Evolutionary conservation across 2,797 vertebrate genomes (phyloP).

Genomic region (Leptodactylus fallax): DNA sequence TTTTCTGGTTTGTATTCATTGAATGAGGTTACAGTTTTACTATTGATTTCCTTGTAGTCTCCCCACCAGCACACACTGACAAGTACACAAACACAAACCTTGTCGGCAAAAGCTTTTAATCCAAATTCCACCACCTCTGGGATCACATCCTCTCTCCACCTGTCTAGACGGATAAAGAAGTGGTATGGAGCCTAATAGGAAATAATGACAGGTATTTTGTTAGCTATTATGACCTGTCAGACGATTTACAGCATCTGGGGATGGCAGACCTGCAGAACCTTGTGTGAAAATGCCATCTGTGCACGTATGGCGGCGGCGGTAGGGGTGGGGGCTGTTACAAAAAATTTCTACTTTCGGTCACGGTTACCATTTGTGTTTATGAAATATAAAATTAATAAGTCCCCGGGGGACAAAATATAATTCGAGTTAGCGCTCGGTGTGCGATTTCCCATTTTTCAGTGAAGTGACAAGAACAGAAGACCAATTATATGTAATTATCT

Average conservation of each 20-base stretch:
- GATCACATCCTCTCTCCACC: conserved; percentile 53
- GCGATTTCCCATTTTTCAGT: conserved; percentile 3
- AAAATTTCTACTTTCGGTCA: neutral
- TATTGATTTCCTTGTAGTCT: conserved; percentile 56
- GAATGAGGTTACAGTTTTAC: conserved; percentile 23
- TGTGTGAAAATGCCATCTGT: conserved; percentile 45
- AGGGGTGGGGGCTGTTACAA: neutral
- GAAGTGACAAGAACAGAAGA: conserved; percentile 4
- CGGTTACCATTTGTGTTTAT: conserved; percentile 1
- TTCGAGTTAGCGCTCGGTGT: neutral
- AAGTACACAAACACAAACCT: conserved; percentile 55
- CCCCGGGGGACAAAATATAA: conserved; percentile 5
- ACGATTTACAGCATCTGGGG: conserved; percentile 48
- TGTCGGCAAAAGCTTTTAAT: conserved; percentile 54
- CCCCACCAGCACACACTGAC: conserved; percentile 49
- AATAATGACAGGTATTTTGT: conserved; percentile 62
- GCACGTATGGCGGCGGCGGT: neutral
- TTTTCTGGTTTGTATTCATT: conserved; percentile 46
- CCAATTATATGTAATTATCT: conserved; percentile 18
- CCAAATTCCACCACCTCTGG: conserved; percentile 60
- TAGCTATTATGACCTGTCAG: conserved; percentile 62
- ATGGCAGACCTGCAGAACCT: conserved; percentile 34
- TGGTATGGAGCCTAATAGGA: conserved; percentile 55
- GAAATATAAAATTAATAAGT: conserved; percentile 35
- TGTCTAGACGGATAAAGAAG: conserved; percentile 62